Base-by-base conservation (phyloP, 2,113 vertebrate genomes). In the Mormyrus lacerda region DNA sequence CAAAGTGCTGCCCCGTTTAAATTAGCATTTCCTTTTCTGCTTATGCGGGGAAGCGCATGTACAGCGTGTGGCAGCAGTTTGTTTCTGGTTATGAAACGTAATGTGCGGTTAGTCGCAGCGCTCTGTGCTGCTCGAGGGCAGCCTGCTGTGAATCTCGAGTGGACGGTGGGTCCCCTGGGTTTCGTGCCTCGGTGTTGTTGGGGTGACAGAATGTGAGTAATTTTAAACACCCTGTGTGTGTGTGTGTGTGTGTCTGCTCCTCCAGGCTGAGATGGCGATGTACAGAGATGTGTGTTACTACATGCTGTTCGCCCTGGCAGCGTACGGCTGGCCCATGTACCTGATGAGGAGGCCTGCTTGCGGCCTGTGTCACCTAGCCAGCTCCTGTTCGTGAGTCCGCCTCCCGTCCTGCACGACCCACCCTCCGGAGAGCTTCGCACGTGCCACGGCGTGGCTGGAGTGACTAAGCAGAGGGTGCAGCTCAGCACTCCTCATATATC, bases 251-350 rank as follows among this genome's bases (percentile, higher is more conserved):
- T 89, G 48, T 39, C 47, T 89, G 48, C 10, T 31, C 94, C 45
- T 93, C 87, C 95, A 99, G 98, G 93, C 95, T 88, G 98, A 99
- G 95, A 99, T 99, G 98, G 95, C 95, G 82, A 98, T 98, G 93
- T 99, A 99, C 95, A 99, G 98, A 89, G 98, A 99, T 89, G 98
- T 99, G 90, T 99, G 98, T 90, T 99, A 99, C 94, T 99, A 99
- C 94, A 99, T 99, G 98, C 97, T 99, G 82, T 99, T 99, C 88
- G 98, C 98, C 88, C 93, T 99, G 95, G 98, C 98, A 39, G 98
- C 98, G 88, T 99, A 99, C 2, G 98, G 98, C 84, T 99, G 98
- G 98, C 98, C 98, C 94, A 97, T 99, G 94, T 99, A 99, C 95
- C 96, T 99, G 93, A 98, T 99, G 96, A 97, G 97, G 94, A 99